phyloP scores from a whole-genome alignment of 2,797 vertebrate genomes.

The Mormyrops attenuatus region DNA sequence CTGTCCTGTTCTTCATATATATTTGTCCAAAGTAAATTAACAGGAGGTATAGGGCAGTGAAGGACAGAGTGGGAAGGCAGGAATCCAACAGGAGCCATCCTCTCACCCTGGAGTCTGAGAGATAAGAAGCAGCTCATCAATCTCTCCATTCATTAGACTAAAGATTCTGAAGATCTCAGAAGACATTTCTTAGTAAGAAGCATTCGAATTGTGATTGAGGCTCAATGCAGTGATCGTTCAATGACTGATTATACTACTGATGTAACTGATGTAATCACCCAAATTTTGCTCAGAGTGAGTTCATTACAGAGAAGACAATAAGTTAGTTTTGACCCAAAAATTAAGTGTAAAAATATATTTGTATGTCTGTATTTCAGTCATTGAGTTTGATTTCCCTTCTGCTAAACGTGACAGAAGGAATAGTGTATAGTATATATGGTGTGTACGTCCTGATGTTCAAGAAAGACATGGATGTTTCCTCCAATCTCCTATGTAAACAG shows the following conservation, averaged over 20 bases:
- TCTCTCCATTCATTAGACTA: constrained; percentile 32
- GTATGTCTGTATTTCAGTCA: neutral
- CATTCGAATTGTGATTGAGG: neutral
- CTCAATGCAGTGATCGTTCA: neutral
- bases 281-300: neutral
- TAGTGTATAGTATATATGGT: neutral
- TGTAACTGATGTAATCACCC: neutral
- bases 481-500: neutral
- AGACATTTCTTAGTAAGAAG: neutral
- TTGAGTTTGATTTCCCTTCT: neutral
- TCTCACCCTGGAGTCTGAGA: constrained; percentile 72
- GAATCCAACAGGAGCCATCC: constrained; percentile 82
- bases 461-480: neutral
- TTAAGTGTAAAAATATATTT: neutral
- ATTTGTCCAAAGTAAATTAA: constrained; percentile 70
- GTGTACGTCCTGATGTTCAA: neutral
- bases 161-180: neutral
- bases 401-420: neutral
- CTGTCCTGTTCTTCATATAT: constrained; percentile 71
- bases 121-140: constrained; percentile 38
- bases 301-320: neutral
- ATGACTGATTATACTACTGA: neutral
- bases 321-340: neutral
- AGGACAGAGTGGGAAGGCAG: constrained; percentile 69
- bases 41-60: constrained; percentile 69